Evolutionary conservation across 2,888 invertebrate genomes (phyloP).

Genomic region (Bembecia ichneumoniformis): DNA sequence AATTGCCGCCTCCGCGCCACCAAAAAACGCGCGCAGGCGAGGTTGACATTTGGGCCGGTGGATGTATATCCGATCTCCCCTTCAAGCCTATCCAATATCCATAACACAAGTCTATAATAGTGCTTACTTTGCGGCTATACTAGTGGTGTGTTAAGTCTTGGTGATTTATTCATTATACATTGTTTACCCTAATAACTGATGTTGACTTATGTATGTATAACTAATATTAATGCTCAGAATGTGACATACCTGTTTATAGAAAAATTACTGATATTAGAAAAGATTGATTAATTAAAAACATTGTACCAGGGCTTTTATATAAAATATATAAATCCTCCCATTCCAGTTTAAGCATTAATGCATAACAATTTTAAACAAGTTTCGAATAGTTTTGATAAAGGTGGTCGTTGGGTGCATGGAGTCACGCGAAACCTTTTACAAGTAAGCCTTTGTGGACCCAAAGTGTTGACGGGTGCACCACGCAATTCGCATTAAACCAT

Average conservation of each 20-base stretch:
- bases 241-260: too few relatives aligned
- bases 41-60: too few relatives aligned
- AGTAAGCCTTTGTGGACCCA: slow-evolving; percentile 38
- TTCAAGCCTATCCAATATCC: too few relatives aligned
- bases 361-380: slow-evolving; percentile 9
- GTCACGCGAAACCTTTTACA: slow-evolving; percentile 32
- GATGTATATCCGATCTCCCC: too few relatives aligned
- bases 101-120: slow-evolving; percentile 1
- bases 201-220: too few relatives aligned
- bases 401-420: slow-evolving; percentile 17
- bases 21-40: too few relatives aligned
- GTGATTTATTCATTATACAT: slow-evolving; percentile 3
- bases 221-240: neutral
- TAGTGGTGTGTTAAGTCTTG: slow-evolving; percentile 4
- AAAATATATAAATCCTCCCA: too few relatives aligned
- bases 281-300: too few relatives aligned
- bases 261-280: too few relatives aligned
- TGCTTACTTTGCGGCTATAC: slow-evolving; percentile 4
- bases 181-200: too few relatives aligned
- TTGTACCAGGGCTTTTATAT: too few relatives aligned
- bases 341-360: slow-evolving; percentile 8
- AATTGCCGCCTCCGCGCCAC: too few relatives aligned
- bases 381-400: slow-evolving; percentile 15
- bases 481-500: slow-evolving; percentile 35
- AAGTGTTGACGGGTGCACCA: slow-evolving; percentile 28